Evolutionary conservation across 2,113 vertebrate genomes (phyloP).

Genomic region (Aegithalos caudatus): DNA sequence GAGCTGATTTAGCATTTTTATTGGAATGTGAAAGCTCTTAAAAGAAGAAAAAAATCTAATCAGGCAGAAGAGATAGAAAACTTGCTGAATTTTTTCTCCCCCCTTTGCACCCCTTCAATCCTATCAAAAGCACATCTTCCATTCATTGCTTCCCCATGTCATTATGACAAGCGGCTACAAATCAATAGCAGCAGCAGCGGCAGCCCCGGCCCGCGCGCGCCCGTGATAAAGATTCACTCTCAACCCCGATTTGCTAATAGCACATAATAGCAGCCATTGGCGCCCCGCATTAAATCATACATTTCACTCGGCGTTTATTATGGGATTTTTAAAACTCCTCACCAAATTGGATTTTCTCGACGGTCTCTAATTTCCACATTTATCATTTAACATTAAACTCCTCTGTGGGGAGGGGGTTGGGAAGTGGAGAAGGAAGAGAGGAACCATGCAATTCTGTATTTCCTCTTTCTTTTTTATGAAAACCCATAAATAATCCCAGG

Average conservation of each 20-base stretch:
- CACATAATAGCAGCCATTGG: constrained; percentile 89
- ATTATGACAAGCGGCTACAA: constrained; percentile 86
- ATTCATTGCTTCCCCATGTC: constrained; percentile 83
- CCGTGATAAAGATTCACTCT: constrained; percentile 82
- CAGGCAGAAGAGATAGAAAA: constrained; percentile 85
- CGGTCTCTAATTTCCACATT: constrained; percentile 94
- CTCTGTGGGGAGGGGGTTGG: constrained; percentile 63
- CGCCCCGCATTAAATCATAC: constrained; percentile 89
- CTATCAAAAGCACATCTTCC: constrained; percentile 85
- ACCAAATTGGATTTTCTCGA: constrained; percentile 94
- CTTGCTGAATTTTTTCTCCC: constrained; percentile 79
- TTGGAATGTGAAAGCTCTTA: constrained; percentile 84
- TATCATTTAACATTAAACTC: constrained; percentile 97
- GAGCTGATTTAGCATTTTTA: constrained; percentile 85
- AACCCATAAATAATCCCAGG: constrained; percentile 80
- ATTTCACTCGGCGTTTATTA: constrained; percentile 85
- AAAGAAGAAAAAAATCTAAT: constrained; percentile 84
- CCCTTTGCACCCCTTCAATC: constrained; percentile 70
- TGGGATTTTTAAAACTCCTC: constrained; percentile 85
- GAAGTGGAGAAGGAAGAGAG: constrained; percentile 52
- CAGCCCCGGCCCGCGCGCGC: constrained; percentile 68
- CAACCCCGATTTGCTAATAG: constrained; percentile 87
- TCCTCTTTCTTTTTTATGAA: constrained; percentile 74
- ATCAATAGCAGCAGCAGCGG: constrained; percentile 78
- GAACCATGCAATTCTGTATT: constrained; percentile 70